These are phyloP conservation scores for Babyrousa celebensis DNA, from an alignment of 2,797 vertebrate genomes.

Conservation along the genomic window DNA sequence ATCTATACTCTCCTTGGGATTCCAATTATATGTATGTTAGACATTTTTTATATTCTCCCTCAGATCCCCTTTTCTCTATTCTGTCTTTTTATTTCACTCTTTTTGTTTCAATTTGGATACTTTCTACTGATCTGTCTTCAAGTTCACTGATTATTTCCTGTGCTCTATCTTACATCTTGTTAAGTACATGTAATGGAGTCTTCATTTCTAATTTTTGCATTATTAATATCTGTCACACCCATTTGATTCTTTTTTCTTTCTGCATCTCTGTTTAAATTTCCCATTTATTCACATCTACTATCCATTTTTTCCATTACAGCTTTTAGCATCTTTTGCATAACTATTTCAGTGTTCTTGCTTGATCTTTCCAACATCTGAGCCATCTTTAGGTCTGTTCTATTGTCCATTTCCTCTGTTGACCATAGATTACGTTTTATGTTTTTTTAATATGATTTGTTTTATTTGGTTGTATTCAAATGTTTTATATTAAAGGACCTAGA, in stretches of 20 bases:
- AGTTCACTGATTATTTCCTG: neutral
- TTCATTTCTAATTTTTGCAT: neutral
- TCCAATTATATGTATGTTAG: neutral
- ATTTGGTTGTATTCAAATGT: neutral
- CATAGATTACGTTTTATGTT: neutral
- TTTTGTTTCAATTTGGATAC: neutral
- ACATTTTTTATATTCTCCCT: neutral
- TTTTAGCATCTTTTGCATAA: conserved; percentile 18
- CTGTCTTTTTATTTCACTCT: neutral
- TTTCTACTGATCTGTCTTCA: neutral
- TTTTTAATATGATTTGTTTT: neutral
- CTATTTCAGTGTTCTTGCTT: neutral
- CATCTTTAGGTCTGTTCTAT: neutral
- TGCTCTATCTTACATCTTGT: neutral
- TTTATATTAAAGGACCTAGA: neutral
- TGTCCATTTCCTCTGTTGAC: neutral
- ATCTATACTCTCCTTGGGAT: neutral
- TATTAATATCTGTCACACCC: neutral
- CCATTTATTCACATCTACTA: neutral
- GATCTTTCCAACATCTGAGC: neutral
- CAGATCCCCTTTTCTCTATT: neutral
- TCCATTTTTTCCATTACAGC: neutral
- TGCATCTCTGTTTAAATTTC: neutral
- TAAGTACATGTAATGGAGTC: neutral
- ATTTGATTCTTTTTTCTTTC: conserved; percentile 15